Conservation (phyloP, 2,113 vertebrate species). For the Hymenochirus boettgeri region DNA sequence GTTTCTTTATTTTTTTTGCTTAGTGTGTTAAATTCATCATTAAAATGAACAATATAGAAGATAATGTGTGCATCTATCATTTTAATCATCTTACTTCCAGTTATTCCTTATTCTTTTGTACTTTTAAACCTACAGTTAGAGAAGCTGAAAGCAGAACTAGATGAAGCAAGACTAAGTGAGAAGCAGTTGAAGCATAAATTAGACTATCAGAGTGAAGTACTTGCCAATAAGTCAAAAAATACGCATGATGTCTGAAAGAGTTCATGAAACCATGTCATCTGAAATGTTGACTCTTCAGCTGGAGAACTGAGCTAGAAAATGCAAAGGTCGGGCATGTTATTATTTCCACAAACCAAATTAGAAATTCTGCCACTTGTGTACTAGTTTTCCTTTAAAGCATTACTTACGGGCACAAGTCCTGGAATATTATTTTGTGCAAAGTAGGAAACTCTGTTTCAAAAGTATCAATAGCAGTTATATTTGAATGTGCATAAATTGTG, state of each 20-base stretch:
- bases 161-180: slow-evolving; percentile 78
- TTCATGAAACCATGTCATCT: slow-evolving; percentile 76
- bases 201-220: slow-evolving; percentile 73
- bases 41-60: no score
- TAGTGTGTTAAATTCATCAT: no score
- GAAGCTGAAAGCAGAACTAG: slow-evolving; percentile 73
- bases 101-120: neutral
- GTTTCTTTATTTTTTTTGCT: no score
- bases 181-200: slow-evolving; percentile 85
- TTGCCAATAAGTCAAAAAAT: slow-evolving; percentile 79
- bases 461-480: no score
- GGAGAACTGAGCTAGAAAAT: slow-evolving; percentile 70
- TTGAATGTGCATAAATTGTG: no score
- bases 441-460: no score
- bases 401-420: no score
- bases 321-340: slow-evolving; percentile 64
- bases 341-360: neutral
- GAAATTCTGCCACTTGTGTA: no score
- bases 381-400: no score
- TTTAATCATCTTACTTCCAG: no score
- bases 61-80: no score
- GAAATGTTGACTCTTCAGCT: slow-evolving; percentile 80
- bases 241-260: slow-evolving; percentile 68
- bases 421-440: no score
- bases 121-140: slow-evolving; percentile 63